These are phyloP conservation scores for Nettapus auritus DNA, from an alignment of 2,113 vertebrate species.

Conservation along the genomic window DNA sequence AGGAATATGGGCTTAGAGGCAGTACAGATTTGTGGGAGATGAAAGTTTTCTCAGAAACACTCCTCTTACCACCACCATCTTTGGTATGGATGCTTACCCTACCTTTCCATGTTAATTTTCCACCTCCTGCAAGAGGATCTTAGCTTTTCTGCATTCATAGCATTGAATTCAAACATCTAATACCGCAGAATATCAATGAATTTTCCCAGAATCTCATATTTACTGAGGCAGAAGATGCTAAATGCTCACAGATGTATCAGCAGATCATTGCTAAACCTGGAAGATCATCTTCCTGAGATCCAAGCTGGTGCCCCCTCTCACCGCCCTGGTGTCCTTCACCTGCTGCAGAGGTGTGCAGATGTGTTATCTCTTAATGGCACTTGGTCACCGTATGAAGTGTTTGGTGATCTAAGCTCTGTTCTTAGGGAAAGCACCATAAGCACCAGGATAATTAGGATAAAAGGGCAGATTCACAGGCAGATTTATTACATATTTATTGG, in stretches of 20 bases:
- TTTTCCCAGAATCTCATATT: background rate
- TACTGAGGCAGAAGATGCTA: background rate
- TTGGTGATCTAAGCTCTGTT: background rate
- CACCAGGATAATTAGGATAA: background rate
- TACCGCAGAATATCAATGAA: background rate
- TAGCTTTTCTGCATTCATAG: background rate
- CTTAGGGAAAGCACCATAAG: background rate
- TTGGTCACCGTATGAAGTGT: background rate
- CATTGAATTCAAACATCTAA: background rate
- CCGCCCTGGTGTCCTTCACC: background rate
- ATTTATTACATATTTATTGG: background rate
- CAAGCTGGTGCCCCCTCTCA: background rate
- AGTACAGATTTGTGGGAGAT: background rate
- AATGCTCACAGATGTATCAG: background rate
- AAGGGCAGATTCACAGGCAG: background rate
- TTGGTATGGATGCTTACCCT: background rate
- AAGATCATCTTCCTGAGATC: background rate
- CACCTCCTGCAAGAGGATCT: background rate
- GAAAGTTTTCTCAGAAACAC: background rate
- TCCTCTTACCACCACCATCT: background rate
- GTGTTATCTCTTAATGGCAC: background rate
- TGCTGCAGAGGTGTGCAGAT: background rate
- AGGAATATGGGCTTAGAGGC: background rate
- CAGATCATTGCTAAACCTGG: background rate
- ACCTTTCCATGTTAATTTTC: background rate